A percentile compares a stretch with the other conserved stretches of the same genome.
Evolutionary conservation across 2,797 vertebrate species (phyloP).

Genomic region (Sphenopsis melanotis): DNA sequence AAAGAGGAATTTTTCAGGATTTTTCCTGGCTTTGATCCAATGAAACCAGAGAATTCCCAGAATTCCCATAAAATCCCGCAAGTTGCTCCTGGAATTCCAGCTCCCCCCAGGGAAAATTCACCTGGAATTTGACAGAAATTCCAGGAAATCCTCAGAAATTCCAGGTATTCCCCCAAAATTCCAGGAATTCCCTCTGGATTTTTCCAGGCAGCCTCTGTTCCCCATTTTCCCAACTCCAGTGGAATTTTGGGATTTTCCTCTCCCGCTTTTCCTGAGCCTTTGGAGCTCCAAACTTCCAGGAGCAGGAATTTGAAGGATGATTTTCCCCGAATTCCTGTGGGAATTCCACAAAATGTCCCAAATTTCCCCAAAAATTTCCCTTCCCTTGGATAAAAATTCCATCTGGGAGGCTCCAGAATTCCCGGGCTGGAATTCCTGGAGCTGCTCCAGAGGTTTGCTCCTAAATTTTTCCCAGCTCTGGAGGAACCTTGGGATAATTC

Average conservation of each 20-base stretch:
- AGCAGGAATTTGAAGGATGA: background rate
- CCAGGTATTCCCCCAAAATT: background rate
- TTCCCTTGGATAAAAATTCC: background rate
- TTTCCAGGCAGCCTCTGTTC: background rate
- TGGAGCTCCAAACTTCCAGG: background rate
- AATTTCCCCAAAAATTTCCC: background rate
- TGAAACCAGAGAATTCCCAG: background rate
- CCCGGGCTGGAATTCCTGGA: background rate
- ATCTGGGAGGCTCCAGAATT: background rate
- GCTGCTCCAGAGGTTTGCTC: too few relatives aligned
- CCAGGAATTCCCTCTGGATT: background rate
- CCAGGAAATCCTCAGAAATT: background rate
- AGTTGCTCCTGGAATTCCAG: background rate
- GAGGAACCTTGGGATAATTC: background rate
- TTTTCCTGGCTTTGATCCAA: fast-evolving
- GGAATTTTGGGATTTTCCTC: background rate
- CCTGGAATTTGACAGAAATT: background rate
- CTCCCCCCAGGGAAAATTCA: too few relatives aligned
- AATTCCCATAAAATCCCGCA: background rate
- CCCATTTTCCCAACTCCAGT: fast-evolving
- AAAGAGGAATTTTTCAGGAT: fast-evolving
- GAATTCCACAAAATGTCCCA: background rate
- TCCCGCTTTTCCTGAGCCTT: background rate
- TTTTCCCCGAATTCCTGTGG: background rate
- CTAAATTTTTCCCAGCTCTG: background rate